phyloP scores from a whole-genome alignment of 2,888 invertebrate species.

The Calliphora vomitoria region DNA sequence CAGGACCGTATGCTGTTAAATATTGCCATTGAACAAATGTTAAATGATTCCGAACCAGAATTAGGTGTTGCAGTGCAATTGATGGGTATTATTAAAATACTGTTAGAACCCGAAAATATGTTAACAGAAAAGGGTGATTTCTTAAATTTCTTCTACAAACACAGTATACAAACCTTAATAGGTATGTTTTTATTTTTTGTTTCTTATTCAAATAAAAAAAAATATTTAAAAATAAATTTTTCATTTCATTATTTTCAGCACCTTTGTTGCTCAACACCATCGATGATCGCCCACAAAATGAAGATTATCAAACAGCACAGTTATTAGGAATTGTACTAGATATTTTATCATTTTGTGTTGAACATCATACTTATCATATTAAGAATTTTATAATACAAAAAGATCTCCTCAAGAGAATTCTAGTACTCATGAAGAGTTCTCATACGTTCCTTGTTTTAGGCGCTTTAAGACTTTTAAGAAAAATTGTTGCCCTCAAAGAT shows the following conservation, averaged over 20 bases:
- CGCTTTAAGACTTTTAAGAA: conserved; percentile 98
- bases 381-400: conserved; percentile 99
- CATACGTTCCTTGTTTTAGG: conserved; percentile 99
- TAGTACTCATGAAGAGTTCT: conserved; percentile 97
- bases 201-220: neutral
- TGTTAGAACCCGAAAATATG: conserved; percentile 99
- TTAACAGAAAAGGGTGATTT: conserved; percentile 99
- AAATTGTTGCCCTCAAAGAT: conserved; percentile 98
- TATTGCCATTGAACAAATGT: conserved; percentile 99
- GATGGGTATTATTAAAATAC: conserved; percentile 95
- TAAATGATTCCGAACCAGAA: conserved; percentile 98
- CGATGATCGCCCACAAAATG: conserved; percentile 94
- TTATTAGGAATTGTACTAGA: conserved; percentile 97
- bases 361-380: conserved; percentile 99
- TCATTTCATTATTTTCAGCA: conserved; percentile 86
- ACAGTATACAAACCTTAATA: conserved; percentile 98
- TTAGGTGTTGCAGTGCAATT: conserved; percentile 98
- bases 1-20: conserved; percentile 97
- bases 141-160: conserved; percentile 98
- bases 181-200: conserved; percentile 87
- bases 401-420: conserved; percentile 96
- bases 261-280: conserved; percentile 97
- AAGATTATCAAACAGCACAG: conserved; percentile 98
- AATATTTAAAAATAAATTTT: neutral
- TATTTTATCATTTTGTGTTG: conserved; percentile 98